Base-by-base conservation (phyloP, 1,140 invertebrate genomes). In the Sinella curviseta region DNA sequence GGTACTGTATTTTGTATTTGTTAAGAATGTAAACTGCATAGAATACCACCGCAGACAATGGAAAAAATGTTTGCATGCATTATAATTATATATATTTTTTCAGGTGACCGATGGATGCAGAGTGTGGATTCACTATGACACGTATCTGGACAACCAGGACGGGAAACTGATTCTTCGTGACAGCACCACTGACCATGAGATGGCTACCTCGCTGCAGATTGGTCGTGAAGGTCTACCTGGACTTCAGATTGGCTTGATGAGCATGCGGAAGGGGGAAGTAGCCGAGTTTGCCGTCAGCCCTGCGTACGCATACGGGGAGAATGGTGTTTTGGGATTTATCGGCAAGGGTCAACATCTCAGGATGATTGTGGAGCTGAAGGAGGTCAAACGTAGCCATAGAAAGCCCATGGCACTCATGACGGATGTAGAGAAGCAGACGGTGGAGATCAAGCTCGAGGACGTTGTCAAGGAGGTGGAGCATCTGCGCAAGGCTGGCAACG, bases 71-170 rank as follows among this genome's bases (percentile, higher is more conserved):
- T n/a, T n/a, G n/a, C n/a, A n/a, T n/a, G n/a, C n/a, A n/a, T n/a
- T n/a, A n/a, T n/a, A n/a, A n/a, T n/a, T n/a, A n/a, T n/a, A n/a
- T n/a, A n/a, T n/a, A n/a, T n/a, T n/a, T n/a, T n/a, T n/a, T n/a
- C 8, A 65, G 57, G 57, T 65, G 57, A 17, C 8, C 16, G 57
- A 65, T 65, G 57, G 57, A 16, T 65, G 26, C 24, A 8, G 57
- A 16, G 57, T 65, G 8, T 65, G 57, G 57, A 65, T 65, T 65
- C 57, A 65, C 57, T 65, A 65, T 26, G 57, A 65, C 8, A 65
- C 14, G 14, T 26, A 65, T 26, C 16, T 26, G 24, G 57, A n/a
- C 16, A 65, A 65, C 16, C 8, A 26, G 14, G 57, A 14, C 57
- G 57, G 57, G 3, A 48, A 48, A 20, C 39, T 48, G 8, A 26